Conservation (phyloP, 2,797 vertebrate genomes). For the Poecilia velifera region DNA sequence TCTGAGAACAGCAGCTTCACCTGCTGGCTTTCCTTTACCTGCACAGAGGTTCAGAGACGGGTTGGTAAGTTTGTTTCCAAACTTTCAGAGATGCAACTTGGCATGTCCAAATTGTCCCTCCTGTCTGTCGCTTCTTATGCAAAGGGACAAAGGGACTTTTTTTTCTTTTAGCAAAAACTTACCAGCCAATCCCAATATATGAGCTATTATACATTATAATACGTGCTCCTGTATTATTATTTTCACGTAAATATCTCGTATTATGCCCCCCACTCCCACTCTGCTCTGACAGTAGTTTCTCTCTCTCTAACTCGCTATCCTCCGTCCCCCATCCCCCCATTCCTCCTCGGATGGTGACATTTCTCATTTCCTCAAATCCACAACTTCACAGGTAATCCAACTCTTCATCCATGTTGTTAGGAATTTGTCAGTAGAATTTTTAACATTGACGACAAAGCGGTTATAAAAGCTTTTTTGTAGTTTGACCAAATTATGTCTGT, state of each 20-base stretch:
- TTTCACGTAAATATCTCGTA: neutral
- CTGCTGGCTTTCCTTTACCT: slow-evolving; percentile 89
- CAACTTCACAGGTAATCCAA: neutral
- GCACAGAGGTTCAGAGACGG: neutral
- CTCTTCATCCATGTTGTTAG: neutral
- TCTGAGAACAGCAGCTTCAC: slow-evolving; percentile 87
- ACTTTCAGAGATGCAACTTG: neutral
- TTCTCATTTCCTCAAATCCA: too few species aligned
- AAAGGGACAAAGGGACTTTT: neutral
- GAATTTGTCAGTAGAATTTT: neutral
- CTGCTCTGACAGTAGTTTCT: too few species aligned
- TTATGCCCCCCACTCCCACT: too few species aligned
- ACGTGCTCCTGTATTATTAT: too few species aligned
- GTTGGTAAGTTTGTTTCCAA: neutral
- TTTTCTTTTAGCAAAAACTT: neutral
- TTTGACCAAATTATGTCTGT: neutral
- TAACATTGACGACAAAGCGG: neutral
- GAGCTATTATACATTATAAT: neutral
- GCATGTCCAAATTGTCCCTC: neutral
- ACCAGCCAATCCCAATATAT: neutral
- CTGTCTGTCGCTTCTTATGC: neutral
- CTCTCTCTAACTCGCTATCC: too few species aligned
- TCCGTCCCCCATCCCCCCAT: too few species aligned
- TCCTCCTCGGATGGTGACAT: too few species aligned
- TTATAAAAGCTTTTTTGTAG: neutral